These are phyloP conservation scores for Eupithecia pulchellata DNA, from an alignment of 2,888 invertebrate species.

Conservation along the genomic window DNA sequence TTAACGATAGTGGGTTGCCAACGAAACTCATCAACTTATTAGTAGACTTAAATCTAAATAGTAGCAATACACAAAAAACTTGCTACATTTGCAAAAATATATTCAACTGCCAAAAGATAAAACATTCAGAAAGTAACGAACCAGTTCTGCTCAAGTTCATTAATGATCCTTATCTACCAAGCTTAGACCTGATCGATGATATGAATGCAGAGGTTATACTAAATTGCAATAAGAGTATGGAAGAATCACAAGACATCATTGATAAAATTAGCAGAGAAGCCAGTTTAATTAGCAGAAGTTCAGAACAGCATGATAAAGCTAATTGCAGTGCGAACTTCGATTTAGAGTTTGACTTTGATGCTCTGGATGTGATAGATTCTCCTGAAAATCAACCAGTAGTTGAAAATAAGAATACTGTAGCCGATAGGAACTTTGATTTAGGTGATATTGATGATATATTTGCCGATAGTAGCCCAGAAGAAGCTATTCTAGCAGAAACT, in stretches of 20 bases:
- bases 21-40: slow-evolving; percentile 71
- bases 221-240: slow-evolving; percentile 52
- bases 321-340: slow-evolving; percentile 47
- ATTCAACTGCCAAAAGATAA: slow-evolving; percentile 70
- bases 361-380: slow-evolving; percentile 42
- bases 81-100: slow-evolving; percentile 78
- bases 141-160: slow-evolving; percentile 50
- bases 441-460: slow-evolving; percentile 79
- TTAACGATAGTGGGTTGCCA: slow-evolving; percentile 68
- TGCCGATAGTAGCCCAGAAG: slow-evolving; percentile 54
- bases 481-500: slow-evolving; percentile 24
- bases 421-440: slow-evolving; percentile 71
- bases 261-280: slow-evolving; percentile 27
- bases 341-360: slow-evolving; percentile 61
- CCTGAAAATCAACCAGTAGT: slow-evolving; percentile 39
- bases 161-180: slow-evolving; percentile 61
- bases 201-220: slow-evolving; percentile 59
- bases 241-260: slow-evolving; percentile 36
- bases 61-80: slow-evolving; percentile 54
- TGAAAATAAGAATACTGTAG: slow-evolving; percentile 30
- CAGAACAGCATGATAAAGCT: slow-evolving; percentile 28
- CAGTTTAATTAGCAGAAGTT: slow-evolving; percentile 24
- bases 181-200: slow-evolving; percentile 67
- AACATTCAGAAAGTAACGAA: slow-evolving; percentile 51
- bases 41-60: slow-evolving; percentile 77